Base-by-base conservation (phyloP, 1,140 invertebrate genomes). In the Dreissena rostriformis region DNA sequence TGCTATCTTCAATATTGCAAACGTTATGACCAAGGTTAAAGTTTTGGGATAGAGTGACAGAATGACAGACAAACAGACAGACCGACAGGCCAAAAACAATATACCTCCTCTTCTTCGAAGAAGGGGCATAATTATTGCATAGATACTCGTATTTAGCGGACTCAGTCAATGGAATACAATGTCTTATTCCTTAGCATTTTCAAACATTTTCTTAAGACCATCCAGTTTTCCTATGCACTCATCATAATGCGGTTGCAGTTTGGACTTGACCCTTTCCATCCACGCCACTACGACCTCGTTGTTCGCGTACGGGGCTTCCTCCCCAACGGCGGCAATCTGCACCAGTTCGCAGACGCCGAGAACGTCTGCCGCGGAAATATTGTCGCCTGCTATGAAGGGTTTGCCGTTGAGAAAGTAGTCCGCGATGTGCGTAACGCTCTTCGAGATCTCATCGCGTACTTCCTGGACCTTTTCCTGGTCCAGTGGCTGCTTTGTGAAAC, bases 271-370 rank as follows among this genome's bases (percentile, higher is more conserved):
- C 79, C 94, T 93, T 68, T 96, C 94, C 79, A 96, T 91, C 95
- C 96, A 97, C 5, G 91, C 94, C 52, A 94, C 91, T 22, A 97
- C 87, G 70, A 93, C 94, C 6, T 96, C 95, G 74, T 95, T 93
- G 17, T 94, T 94, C 57, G 94, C 89, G 51, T 90, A 92, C 1
- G 95, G 94, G 92, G 96, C 94, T 90, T 95, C 96, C 57, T 95
- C 96, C 15, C 53, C 55, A 52, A 94, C 94, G 87, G 96, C 93
- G 91, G 97, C 96, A 94, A 96, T 95, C 94, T 97, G 97, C 92
- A 97, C 96, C 26, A 98, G 93, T 94, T 97, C 97, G 90, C 96
- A 97, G 19, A 95, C 95, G 0, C 95, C 97, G 79, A 97, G 94
- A 79, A 98, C 92, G 94, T 98, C 97, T 39, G 97, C 97, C 17